Percentiles rank a stretch among this genome's conserved stretches.
Conservation (phyloP, 2,888 invertebrate species). For the Microchrysa polita region DNA sequence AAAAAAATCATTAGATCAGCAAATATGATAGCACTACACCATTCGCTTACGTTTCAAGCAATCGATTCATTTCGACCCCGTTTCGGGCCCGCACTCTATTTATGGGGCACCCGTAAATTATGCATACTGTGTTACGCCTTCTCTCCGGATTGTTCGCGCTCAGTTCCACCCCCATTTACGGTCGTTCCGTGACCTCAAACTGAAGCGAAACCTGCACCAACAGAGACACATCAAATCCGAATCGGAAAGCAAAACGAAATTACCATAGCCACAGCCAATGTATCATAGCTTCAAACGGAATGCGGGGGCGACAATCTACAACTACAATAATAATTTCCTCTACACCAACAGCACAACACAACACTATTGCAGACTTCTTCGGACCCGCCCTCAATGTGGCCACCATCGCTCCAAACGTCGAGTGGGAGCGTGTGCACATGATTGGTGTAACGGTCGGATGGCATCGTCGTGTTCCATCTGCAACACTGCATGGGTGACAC, state of each 20-base stretch:
- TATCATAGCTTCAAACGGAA: no score
- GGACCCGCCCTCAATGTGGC: background rate
- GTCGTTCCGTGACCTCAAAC: conserved; percentile 18
- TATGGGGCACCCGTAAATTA: conserved; percentile 9
- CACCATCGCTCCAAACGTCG: conserved; percentile 3
- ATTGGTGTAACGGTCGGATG: conserved; percentile 26
- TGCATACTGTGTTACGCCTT: conserved; percentile 22
- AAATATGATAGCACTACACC: no score
- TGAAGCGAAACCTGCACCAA: conserved; percentile 1
- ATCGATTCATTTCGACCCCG: background rate
- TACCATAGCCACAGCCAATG: background rate
- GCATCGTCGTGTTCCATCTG: background rate
- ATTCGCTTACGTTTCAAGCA: background rate
- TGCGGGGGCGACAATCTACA: no score
- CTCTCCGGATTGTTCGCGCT: conserved; percentile 29
- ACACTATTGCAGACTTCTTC: background rate
- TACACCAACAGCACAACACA: no score
- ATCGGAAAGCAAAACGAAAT: background rate
- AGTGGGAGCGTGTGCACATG: conserved; percentile 19
- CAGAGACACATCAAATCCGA: background rate
- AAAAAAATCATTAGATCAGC: no score
- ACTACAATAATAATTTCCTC: no score
- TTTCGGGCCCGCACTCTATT: background rate
- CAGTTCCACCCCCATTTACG: conserved; percentile 39
- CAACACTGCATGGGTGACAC: conserved; percentile 14